Conservation (phyloP, 1,140 invertebrate genomes). For the Fragariocoptes setiger region DNA sequence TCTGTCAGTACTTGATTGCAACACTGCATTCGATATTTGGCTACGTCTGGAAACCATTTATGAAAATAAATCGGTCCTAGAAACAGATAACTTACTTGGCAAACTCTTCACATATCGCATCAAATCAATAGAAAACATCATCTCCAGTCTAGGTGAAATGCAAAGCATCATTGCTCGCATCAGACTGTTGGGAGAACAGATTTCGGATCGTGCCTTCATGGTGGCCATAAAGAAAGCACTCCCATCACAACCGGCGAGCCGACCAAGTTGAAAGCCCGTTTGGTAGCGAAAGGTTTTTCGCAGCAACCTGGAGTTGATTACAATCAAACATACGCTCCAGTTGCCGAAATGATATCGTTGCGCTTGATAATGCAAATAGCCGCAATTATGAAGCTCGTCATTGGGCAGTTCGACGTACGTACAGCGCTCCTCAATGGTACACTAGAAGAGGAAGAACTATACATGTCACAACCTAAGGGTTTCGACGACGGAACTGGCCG, state of each 20-base stretch:
- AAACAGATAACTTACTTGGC: not conserved
- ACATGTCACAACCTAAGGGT: conserved; percentile 16
- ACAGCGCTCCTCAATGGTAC: conserved; percentile 18
- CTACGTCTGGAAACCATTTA: not conserved
- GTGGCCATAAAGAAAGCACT: not conserved
- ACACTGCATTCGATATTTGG: not conserved
- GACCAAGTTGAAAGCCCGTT: no score
- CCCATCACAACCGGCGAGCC: no score
- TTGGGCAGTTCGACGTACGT: conserved; percentile 13
- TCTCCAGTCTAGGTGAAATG: not conserved
- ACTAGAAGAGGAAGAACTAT: conserved; percentile 18
- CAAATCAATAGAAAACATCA: not conserved
- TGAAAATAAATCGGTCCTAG: not conserved
- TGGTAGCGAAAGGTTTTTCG: conserved; percentile 14
- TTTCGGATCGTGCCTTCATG: not conserved
- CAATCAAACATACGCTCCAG: conserved; percentile 11
- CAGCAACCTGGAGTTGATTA: conserved; percentile 12
- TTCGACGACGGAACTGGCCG: conserved; percentile 11
- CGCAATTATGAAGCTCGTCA: not conserved
- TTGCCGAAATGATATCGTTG: conserved; percentile 1
- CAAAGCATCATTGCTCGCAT: not conserved
- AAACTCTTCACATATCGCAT: not conserved
- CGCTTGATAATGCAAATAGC: not conserved
- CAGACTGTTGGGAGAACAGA: not conserved
- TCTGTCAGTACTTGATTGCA: not conserved